phyloP scores from a whole-genome alignment of 2,113 vertebrate genomes.

The Psammodynastes pulverulentus region DNA sequence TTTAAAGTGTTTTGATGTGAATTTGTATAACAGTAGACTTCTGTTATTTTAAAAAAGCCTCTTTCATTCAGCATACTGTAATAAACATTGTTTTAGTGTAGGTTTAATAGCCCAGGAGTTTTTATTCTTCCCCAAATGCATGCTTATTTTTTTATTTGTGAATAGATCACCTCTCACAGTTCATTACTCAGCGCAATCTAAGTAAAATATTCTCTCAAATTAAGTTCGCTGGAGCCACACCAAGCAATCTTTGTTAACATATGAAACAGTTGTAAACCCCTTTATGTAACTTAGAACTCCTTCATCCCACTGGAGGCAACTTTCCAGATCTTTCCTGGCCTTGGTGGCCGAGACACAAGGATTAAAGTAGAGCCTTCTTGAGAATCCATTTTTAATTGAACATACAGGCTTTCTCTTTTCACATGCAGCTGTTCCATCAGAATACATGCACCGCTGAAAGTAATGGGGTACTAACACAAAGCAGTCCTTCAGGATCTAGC shows the following conservation, averaged over 20 bases:
- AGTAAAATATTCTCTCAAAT: neutral
- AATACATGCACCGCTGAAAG: neutral
- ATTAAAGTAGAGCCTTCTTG: neutral
- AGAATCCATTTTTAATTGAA: neutral
- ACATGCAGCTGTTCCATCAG: neutral
- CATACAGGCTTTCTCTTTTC: neutral
- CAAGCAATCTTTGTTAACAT: neutral
- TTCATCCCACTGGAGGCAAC: neutral
- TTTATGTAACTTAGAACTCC: neutral
- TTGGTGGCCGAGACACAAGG: neutral
- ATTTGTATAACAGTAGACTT: neutral
- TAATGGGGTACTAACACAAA: neutral
- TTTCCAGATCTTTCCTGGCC: neutral
- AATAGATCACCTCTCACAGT: neutral
- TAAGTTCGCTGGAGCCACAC: neutral
- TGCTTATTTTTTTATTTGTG: neutral
- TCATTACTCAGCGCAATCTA: neutral
- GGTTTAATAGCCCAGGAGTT: neutral
- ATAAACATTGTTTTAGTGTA: neutral
- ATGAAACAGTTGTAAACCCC: neutral
- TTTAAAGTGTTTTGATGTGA: neutral
- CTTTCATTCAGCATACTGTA: neutral
- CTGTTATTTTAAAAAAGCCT: neutral
- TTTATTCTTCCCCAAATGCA: neutral
- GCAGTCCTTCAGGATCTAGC: neutral